phyloP scores from a whole-genome alignment of 2,797 vertebrate genomes.

The Trachops cirrhosus region DNA sequence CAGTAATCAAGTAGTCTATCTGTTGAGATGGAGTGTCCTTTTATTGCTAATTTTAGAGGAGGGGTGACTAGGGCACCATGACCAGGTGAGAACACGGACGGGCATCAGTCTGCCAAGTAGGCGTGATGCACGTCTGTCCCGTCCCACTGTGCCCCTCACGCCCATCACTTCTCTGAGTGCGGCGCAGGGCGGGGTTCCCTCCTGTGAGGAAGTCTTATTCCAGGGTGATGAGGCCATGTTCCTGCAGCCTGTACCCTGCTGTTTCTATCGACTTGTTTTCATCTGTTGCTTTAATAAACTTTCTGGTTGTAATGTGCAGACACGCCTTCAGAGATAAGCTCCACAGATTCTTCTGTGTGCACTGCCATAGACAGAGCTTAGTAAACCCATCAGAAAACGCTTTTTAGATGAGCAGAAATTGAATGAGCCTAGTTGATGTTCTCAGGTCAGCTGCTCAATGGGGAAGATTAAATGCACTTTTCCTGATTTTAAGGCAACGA shows the following conservation, averaged over 20 bases:
- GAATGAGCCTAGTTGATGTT: neutral
- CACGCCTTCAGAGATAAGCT: neutral
- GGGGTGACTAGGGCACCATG: neutral
- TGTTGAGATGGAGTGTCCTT: neutral
- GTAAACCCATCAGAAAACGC: neutral
- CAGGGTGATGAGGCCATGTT: accelerated
- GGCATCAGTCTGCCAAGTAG: neutral
- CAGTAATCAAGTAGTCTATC: accelerated
- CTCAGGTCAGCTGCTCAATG: neutral
- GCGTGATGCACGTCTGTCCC: accelerated
- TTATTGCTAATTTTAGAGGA: neutral
- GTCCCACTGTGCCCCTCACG: accelerated
- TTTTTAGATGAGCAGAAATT: neutral
- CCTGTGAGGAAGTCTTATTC: neutral
- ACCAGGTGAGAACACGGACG: neutral
- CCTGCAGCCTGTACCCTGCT: neutral
- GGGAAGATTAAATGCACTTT: neutral
- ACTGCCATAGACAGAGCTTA: neutral
- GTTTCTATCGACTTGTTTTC: neutral
- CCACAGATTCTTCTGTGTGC: neutral
- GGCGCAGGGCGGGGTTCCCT: no score
- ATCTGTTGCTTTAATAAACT: neutral
- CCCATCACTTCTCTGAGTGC: neutral
- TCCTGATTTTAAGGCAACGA: neutral
- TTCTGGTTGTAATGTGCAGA: neutral